Evolutionary conservation across 2,113 vertebrate species (phyloP).

Genomic region (Mobula birostris): DNA sequence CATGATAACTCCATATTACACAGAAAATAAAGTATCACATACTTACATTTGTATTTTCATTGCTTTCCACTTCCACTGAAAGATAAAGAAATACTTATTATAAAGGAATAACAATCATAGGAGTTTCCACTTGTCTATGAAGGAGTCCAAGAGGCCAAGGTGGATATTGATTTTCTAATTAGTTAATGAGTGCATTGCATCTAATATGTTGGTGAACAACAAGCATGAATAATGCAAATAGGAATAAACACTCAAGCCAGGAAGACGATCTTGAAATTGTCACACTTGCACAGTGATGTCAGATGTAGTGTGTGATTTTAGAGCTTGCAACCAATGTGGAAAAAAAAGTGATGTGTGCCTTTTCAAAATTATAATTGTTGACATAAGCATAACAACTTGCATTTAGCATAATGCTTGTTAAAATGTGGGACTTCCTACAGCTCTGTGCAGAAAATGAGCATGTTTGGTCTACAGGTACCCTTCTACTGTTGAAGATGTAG

Average conservation of each 20-base stretch:
- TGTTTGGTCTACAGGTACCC: background rate
- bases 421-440: background rate
- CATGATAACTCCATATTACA: background rate
- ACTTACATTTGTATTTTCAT: constrained; percentile 38
- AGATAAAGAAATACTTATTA: constrained; percentile 38
- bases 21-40: background rate
- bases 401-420: background rate
- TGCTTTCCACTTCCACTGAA: constrained; percentile 49
- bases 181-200: background rate
- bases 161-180: background rate
- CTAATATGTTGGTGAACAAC: background rate
- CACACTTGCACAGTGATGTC: background rate
- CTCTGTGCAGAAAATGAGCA: background rate
- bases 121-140: background rate
- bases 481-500: background rate
- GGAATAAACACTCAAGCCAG: background rate
- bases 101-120: background rate
- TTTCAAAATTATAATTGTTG: background rate
- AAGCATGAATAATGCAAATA: background rate
- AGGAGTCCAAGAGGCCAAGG: background rate
- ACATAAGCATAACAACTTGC: background rate
- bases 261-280: background rate
- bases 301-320: background rate
- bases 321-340: background rate
- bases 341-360: background rate